A percentile compares a stretch with the other conserved stretches of the same genome.
Conservation (phyloP, 2,797 vertebrate species). For the Heterohyrax brucei region DNA sequence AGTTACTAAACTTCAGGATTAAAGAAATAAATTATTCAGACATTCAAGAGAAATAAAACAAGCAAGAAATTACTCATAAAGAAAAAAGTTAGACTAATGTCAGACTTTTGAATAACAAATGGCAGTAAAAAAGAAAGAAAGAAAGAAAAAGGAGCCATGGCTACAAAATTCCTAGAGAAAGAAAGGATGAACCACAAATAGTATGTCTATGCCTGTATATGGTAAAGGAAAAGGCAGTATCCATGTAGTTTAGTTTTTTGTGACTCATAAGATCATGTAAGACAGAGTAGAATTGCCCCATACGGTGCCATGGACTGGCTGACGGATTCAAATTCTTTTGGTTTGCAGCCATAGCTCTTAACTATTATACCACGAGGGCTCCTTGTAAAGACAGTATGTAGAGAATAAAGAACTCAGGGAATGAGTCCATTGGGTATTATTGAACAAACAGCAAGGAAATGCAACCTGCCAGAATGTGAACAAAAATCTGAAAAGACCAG, state of each 20-base stretch:
- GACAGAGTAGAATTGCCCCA: too few species aligned
- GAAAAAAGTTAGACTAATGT: neutral
- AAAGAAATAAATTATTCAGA: neutral
- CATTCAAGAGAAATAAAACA: constrained; percentile 5
- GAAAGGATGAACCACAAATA: neutral
- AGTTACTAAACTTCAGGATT: constrained; percentile 29
- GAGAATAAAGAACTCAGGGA: constrained; percentile 3
- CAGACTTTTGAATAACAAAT: constrained; percentile 37
- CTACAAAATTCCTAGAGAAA: constrained; percentile 48
- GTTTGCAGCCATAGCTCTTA: too few species aligned
- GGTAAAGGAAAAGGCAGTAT: constrained; percentile 22
- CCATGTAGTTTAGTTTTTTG: too few species aligned
- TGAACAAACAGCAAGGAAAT: constrained; percentile 56
- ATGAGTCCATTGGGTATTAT: neutral
- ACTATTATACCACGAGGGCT: too few species aligned
- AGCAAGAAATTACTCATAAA: constrained; percentile 8
- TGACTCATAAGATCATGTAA: too few species aligned
- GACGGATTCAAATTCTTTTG: too few species aligned
- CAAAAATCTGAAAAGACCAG: constrained; percentile 2
- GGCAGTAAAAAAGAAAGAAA: neutral
- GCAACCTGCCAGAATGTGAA: neutral
- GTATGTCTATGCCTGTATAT: constrained; percentile 43
- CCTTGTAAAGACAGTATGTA: constrained; percentile 4
- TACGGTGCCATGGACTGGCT: too few species aligned
- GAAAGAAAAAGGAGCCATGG: neutral